These are phyloP conservation scores for Troglohyphantes excavatus DNA, from an alignment of 2,888 invertebrate species.

Conservation along the genomic window DNA sequence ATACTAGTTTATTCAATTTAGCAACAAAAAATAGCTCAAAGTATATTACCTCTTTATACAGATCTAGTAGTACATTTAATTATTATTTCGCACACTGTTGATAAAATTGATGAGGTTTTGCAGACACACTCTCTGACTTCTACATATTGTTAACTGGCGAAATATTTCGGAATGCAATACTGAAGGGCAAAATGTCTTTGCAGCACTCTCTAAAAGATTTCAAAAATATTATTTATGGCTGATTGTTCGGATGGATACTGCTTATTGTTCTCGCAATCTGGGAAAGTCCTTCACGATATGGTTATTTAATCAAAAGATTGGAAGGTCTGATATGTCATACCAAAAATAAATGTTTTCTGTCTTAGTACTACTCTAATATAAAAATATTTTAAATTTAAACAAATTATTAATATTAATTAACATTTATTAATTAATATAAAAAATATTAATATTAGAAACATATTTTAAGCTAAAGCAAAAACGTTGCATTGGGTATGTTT, in stretches of 20 bases:
- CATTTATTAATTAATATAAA: no score
- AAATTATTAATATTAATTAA: no score
- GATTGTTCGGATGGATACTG: constrained; percentile 28
- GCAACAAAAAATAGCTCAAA: no score
- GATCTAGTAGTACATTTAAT: not conserved
- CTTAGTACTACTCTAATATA: no score
- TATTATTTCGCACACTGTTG: not conserved
- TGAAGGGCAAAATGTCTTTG: constrained; percentile 16
- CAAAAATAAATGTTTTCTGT: no score
- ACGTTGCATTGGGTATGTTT: no score
- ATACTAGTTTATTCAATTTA: no score
- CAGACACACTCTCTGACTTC: not conserved
- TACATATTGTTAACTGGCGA: not conserved
- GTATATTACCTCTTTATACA: not conserved
- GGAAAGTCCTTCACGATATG: not conserved
- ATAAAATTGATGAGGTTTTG: not conserved
- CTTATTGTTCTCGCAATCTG: constrained; percentile 27
- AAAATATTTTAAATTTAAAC: no score
- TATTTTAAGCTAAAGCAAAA: no score
- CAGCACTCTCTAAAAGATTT: constrained; percentile 15
- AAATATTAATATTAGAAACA: no score
- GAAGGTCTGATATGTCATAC: no score
- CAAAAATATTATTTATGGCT: constrained; percentile 18
- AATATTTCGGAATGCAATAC: constrained; percentile 14
- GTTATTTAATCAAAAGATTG: no score